Conservation (phyloP, 2,797 vertebrate species). For the Notolabrus celidotus region DNA sequence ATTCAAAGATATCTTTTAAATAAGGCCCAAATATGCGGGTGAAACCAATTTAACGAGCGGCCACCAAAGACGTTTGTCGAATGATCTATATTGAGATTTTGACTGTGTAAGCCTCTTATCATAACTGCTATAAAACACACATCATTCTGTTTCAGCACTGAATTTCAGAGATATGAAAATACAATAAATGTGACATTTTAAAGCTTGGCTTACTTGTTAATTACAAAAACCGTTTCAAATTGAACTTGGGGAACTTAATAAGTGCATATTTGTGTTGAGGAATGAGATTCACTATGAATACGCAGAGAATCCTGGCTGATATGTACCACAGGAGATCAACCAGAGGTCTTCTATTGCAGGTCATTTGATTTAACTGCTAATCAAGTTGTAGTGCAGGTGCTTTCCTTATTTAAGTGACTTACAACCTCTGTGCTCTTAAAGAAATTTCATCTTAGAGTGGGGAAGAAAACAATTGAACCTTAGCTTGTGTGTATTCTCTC, state of each 20-base stretch:
- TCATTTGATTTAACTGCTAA: conserved; percentile 83
- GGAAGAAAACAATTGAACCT: conserved; percentile 45
- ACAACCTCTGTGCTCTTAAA: conserved; percentile 51
- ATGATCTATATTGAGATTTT: conserved; percentile 89
- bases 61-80: conserved; percentile 88
- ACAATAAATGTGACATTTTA: conserved; percentile 90
- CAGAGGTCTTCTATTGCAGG: conserved; percentile 73
- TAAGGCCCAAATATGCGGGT: conserved; percentile 87
- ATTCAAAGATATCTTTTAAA: conserved; percentile 88
- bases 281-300: conserved; percentile 70
- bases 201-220: conserved; percentile 89
- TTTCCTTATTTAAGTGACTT: conserved; percentile 64
- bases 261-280: conserved; percentile 82
- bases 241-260: conserved; percentile 87
- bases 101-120: conserved; percentile 89
- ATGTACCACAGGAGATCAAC: conserved; percentile 76
- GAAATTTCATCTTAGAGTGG: conserved; percentile 33
- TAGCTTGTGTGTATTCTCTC: conserved; percentile 32
- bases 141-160: conserved; percentile 85
- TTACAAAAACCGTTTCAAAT: conserved; percentile 86
- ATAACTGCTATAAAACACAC: conserved; percentile 84
- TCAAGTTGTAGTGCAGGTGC: conserved; percentile 80
- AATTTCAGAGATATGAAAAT: conserved; percentile 88
- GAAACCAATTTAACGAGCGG: conserved; percentile 89
- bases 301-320: conserved; percentile 59